Evolutionary conservation across 2,797 vertebrate species (phyloP).

Genomic region (Rhinoraja longicauda): DNA sequence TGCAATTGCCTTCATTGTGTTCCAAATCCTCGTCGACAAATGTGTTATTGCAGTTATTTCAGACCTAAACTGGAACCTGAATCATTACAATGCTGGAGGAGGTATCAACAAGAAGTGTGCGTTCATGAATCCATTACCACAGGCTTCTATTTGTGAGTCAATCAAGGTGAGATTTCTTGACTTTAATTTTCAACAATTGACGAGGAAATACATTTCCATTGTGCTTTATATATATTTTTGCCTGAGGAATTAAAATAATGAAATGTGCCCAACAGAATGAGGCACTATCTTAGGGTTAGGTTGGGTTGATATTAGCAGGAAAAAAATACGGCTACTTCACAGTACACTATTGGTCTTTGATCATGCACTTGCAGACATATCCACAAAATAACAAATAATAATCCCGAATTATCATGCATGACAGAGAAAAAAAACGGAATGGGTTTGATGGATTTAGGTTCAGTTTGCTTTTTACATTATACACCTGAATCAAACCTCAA

Average conservation of each 20-base stretch:
- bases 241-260: not conserved
- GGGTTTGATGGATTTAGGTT: not conserved
- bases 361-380: not conserved
- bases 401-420: not conserved
- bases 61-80: not conserved
- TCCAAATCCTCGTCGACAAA: not conserved
- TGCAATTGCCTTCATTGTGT: not conserved
- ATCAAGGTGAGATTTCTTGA: not conserved
- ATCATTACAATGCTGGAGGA: not conserved
- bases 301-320: not conserved
- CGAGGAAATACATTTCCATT: not conserved
- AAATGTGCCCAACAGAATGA: not conserved
- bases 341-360: not conserved
- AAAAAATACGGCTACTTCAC: not conserved
- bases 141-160: not conserved
- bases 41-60: not conserved
- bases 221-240: not conserved
- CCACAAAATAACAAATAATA: not conserved
- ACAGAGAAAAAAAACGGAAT: not conserved
- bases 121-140: not conserved
- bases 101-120: not conserved
- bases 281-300: not conserved
- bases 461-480: not conserved
- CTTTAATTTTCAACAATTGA: not conserved
- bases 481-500: not conserved